These are phyloP conservation scores for Volucella inanis DNA, from an alignment of 2,888 invertebrate species.

Conservation along the genomic window DNA sequence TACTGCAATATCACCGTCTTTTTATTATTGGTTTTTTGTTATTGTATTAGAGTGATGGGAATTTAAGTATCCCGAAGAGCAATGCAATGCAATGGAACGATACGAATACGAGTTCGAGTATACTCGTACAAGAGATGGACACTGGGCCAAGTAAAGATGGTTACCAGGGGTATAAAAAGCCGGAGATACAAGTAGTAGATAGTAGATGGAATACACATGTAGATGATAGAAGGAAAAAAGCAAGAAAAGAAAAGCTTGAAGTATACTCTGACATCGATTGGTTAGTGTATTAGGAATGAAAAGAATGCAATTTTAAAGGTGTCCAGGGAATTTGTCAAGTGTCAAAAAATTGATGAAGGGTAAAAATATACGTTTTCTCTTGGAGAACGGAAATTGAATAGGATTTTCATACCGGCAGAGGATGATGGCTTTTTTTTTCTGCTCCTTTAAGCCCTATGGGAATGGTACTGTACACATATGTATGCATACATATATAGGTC, in stretches of 20 bases:
- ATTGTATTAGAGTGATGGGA: conserved; percentile 59
- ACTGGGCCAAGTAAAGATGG: neutral
- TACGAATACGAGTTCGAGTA: too few species aligned
- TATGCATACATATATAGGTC: neutral
- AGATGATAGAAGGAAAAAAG: too few species aligned
- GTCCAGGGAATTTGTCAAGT: conserved; percentile 81
- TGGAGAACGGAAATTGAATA: conserved; percentile 55
- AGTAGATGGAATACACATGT: too few species aligned
- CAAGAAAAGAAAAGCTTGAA: neutral
- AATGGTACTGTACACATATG: conserved; percentile 1
- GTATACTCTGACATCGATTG: conserved; percentile 54
- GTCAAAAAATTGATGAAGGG: conserved; percentile 71
- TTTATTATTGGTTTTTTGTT: neutral
- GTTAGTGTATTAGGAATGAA: conserved; percentile 59
- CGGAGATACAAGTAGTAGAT: neutral
- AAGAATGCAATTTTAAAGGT: conserved; percentile 82
- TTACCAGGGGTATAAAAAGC: neutral
- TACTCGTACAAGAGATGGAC: neutral
- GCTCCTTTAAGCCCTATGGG: conserved; percentile 7
- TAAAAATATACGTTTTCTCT: conserved; percentile 43
- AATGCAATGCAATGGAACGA: conserved; percentile 20
- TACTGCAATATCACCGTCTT: conserved; percentile 44
- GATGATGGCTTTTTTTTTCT: conserved; percentile 13
- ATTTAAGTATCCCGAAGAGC: conserved; percentile 65
- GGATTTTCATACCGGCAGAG: conserved; percentile 21